Conservation (phyloP, 2,888 invertebrate genomes). For the Polietes domitor region DNA sequence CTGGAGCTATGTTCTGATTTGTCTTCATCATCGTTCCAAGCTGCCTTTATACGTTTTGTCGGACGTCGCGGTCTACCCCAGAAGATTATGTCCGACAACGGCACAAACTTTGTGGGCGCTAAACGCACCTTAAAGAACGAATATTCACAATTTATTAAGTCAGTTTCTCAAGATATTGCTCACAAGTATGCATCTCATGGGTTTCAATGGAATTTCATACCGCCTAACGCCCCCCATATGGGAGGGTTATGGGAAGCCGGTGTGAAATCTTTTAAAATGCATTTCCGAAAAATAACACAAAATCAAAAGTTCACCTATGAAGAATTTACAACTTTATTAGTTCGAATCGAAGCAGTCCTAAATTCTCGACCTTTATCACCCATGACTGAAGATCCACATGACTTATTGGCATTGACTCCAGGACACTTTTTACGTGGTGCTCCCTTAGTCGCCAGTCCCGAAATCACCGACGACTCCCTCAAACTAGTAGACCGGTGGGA, state of each 20-base stretch:
- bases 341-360: background rate
- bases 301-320: slow-evolving; percentile 1
- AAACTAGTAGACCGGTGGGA: background rate
- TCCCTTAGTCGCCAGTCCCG: slow-evolving; percentile 13
- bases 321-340: slow-evolving; percentile 3
- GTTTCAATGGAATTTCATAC: slow-evolving; percentile 22
- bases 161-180: background rate
- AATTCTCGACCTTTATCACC: slow-evolving; percentile 3
- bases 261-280: background rate
- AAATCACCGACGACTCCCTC: background rate
- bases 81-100: slow-evolving; percentile 19
- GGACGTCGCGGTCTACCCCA: background rate
- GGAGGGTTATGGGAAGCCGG: background rate
- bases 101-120: slow-evolving; percentile 25
- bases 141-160: background rate
- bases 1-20: too few relatives aligned
- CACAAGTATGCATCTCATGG: background rate
- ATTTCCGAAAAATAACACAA: background rate
- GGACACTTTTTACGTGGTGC: slow-evolving; percentile 46
- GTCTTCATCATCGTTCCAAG: background rate
- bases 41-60: background rate
- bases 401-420: slow-evolving; percentile 35
- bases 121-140: background rate
- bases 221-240: background rate
- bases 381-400: slow-evolving; percentile 12